Conservation (phyloP, 2,888 invertebrate genomes). For the Congeria kusceri region DNA sequence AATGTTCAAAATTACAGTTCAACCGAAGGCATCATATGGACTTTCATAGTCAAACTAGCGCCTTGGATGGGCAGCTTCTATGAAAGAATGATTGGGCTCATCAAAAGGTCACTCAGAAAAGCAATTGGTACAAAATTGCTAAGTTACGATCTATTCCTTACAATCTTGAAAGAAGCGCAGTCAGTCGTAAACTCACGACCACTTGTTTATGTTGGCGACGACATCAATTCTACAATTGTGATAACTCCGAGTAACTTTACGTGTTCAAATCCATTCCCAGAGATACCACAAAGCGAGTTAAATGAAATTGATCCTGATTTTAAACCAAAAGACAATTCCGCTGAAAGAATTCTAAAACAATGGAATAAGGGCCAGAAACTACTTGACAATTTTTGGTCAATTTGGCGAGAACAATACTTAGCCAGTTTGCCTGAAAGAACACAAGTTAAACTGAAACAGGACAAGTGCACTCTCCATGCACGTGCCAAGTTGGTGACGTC, state of each 20-base stretch:
- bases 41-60: slow-evolving; percentile 21
- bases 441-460: slow-evolving; percentile 18
- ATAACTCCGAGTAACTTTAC: slow-evolving; percentile 40
- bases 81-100: slow-evolving; percentile 9
- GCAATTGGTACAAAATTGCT: slow-evolving; percentile 8
- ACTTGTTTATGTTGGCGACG: slow-evolving; percentile 40
- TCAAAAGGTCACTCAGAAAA: slow-evolving; percentile 6
- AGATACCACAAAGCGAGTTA: slow-evolving; percentile 26
- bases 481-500: too few relatives aligned
- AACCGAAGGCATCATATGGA: slow-evolving; percentile 5
- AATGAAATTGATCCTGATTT: slow-evolving; percentile 21
- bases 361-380: slow-evolving; percentile 36
- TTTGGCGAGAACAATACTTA: slow-evolving; percentile 24
- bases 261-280: slow-evolving; percentile 24
- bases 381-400: slow-evolving; percentile 23
- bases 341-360: slow-evolving; percentile 22
- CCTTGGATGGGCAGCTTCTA: slow-evolving; percentile 35
- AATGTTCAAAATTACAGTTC: slow-evolving; percentile 26
- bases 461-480: too few relatives aligned
- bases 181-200: slow-evolving; percentile 20
- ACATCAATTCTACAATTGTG: slow-evolving; percentile 16
- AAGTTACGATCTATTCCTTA: slow-evolving; percentile 16
- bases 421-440: slow-evolving; percentile 21
- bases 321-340: slow-evolving; percentile 2
- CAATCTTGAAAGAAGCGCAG: slow-evolving; percentile 22